A percentile compares a stretch with the other conserved stretches of the same genome.
Evolutionary conservation across 2,888 invertebrate species (phyloP).

Genomic region (Euplexia lucipara): DNA sequence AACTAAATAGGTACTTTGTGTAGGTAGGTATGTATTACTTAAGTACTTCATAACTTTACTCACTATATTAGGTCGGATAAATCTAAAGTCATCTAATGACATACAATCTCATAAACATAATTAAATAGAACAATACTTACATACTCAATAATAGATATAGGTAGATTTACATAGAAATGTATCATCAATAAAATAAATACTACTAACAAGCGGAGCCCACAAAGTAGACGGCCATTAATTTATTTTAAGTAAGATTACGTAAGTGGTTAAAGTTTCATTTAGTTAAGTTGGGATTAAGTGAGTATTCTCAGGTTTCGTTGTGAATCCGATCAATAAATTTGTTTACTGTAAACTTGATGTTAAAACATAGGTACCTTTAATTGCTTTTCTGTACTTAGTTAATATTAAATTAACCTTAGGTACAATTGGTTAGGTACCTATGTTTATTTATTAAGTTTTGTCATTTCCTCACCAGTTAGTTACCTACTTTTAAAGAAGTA

Average conservation of each 20-base stretch:
- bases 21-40: conserved; percentile 1
- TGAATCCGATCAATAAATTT: conserved; percentile 50
- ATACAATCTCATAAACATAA: conserved; percentile 29
- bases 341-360: conserved; percentile 33
- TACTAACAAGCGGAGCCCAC: conserved; percentile 31
- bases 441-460: background rate
- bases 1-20: background rate
- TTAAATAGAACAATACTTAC: conserved; percentile 17
- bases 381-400: conserved; percentile 10
- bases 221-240: conserved; percentile 51
- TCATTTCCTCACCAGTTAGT: too few relatives aligned
- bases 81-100: conserved; percentile 13
- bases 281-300: conserved; percentile 60
- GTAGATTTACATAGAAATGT: conserved; percentile 35
- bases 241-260: conserved; percentile 57
- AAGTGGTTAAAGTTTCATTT: conserved; percentile 59
- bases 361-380: conserved; percentile 20
- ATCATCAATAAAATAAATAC: conserved; percentile 45
- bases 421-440: background rate
- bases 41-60: conserved; percentile 1
- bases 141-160: too few relatives aligned
- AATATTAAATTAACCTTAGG: too few relatives aligned
- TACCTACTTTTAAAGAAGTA: too few relatives aligned
- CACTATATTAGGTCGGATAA: background rate
- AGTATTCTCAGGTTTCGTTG: conserved; percentile 51